Percentiles rank a stretch among this genome's conserved stretches.
Evolutionary conservation across 2,888 invertebrate genomes (phyloP).

Genomic region (Drosophila stalkeri): DNA sequence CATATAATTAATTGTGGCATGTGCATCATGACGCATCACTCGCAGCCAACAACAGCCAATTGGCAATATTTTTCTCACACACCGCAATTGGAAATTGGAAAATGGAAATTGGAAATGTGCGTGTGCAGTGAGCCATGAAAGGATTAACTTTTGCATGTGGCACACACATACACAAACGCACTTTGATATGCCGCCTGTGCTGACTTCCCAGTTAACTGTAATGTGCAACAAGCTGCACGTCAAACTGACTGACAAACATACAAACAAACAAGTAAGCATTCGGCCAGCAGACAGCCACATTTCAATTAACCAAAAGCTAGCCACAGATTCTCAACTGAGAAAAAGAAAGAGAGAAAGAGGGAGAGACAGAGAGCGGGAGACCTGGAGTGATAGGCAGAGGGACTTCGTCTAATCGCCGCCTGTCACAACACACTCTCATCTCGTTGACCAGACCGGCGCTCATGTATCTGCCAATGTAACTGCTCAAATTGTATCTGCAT

Average conservation of each 20-base stretch:
- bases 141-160: conserved; percentile 54
- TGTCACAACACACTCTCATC: conserved; percentile 67
- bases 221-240: conserved; percentile 36
- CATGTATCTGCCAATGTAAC: conserved; percentile 1
- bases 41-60: conserved; percentile 13
- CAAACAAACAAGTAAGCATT: neutral
- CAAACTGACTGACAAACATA: conserved; percentile 1
- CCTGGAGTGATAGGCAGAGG: neutral
- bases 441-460: conserved; percentile 11
- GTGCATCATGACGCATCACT: conserved; percentile 40
- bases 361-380: neutral
- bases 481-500: conserved; percentile 16
- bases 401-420: conserved; percentile 65
- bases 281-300: conserved; percentile 50
- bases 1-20: conserved; percentile 65
- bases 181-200: conserved; percentile 52
- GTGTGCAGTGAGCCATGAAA: conserved; percentile 47
- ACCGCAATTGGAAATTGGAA: conserved; percentile 12
- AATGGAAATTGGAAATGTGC: conserved; percentile 33
- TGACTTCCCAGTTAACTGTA: conserved; percentile 54
- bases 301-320: conserved; percentile 68
- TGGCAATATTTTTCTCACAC: conserved; percentile 14
- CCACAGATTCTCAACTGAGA: conserved; percentile 4
- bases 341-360: neutral
- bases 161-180: neutral